Evolutionary conservation across 2,888 invertebrate genomes (phyloP).

Genomic region (Andrena chrysosceles): DNA sequence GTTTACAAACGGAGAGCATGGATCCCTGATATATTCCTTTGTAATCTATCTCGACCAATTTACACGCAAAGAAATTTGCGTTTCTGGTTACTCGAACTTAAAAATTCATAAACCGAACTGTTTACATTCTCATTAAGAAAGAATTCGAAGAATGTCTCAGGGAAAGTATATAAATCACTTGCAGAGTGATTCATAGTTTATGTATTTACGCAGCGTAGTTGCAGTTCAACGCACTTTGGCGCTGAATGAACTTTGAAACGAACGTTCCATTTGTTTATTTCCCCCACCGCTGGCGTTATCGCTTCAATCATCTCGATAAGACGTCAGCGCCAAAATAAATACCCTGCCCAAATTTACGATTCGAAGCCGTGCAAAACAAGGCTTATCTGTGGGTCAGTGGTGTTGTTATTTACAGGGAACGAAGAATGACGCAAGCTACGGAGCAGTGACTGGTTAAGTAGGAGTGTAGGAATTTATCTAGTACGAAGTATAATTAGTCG

Average conservation of each 20-base stretch:
- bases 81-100: neutral
- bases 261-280: neutral
- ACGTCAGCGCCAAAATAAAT: conserved; percentile 2
- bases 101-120: no score
- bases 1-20: no score
- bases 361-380: neutral
- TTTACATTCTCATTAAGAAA: no score
- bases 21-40: no score
- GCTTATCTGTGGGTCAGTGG: no score
- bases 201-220: no score
- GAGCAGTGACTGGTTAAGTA: neutral
- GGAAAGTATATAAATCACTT: neutral
- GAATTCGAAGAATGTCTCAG: no score
- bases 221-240: neutral
- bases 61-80: neutral
- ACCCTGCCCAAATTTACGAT: neutral
- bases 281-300: neutral
- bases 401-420: neutral
- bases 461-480: neutral
- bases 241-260: neutral
- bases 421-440: neutral
- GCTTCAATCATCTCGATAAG: conserved; percentile 12
- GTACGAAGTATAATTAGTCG: no score
- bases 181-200: neutral
- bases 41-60: no score